Base-by-base conservation (phyloP, 2,888 invertebrate species). In the Caenorhabditis auriculariae region DNA sequence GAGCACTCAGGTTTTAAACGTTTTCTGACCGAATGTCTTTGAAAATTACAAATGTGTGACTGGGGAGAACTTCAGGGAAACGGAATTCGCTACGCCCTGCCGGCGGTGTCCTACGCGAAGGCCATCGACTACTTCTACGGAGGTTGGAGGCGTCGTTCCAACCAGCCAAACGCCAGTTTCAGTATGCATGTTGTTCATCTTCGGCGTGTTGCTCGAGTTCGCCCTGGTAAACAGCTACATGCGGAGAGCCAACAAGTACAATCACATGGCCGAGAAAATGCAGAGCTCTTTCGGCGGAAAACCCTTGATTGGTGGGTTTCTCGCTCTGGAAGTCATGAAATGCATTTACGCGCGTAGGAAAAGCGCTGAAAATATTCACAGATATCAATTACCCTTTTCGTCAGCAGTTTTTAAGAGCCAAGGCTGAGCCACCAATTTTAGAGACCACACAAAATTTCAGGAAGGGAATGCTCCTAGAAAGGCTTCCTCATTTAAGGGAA, bases 141-240 rank as follows among this genome's bases (percentile, higher is more conserved):
- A 64, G 76, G 72, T 74, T 6, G 7, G 17, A 41, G 12, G 23
- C 37, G 26, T 51, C 5, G 32, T 7, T 55, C 2, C 15, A n/a
- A 6, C 17, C 2, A 7, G 19, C 6, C 21, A 4, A 15, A 23
- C 5, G 2, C 26, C 2, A 12, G 42, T 66, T 74, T 41, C 60
- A 74, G 75, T 76, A 0, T 76, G 76, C 52, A 75, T 74, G 72
- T 54, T 76, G 26, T 76, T 76, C 60, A 75, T 76, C 45, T 76
- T 76, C 54, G 76, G 76, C 7, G 76, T 75, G 1, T 60, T 76
- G 17, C 51, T 76, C n/a, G 76, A 76, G 38, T 76, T 76, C 45
- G 75, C 76, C 7, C 58, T 74, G 23, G 76, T 76, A 12, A 76
- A 76, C 39, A 62, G 62, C 7, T 74, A 74, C 44, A 76, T 76